Conservation (phyloP, 2,113 vertebrate species). For the Casuarius casuarius region DNA sequence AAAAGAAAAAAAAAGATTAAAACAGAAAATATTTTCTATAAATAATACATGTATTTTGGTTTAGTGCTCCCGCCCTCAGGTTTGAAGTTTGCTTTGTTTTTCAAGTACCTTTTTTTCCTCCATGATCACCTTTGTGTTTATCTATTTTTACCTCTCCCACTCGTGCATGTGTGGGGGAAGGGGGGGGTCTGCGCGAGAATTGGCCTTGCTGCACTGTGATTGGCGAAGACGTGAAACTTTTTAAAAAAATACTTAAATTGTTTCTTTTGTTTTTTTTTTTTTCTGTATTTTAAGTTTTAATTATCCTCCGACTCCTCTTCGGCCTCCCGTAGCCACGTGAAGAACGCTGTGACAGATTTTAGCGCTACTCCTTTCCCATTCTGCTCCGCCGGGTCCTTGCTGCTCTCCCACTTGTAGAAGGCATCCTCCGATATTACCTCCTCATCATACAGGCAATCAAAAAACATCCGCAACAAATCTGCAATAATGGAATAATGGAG, state of each 20-base stretch:
- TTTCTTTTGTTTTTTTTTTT: conserved; percentile 60
- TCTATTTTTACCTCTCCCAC: conserved; percentile 71
- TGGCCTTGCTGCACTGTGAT: conserved; percentile 87
- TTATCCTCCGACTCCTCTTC: conserved; percentile 99
- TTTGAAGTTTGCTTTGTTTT: conserved; percentile 71
- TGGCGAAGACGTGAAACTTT: conserved; percentile 83
- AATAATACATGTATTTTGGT: conserved; percentile 93
- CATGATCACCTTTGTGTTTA: conserved; percentile 79
- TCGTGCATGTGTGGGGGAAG: conserved; percentile 75
- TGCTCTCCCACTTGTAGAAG: conserved; percentile 97
- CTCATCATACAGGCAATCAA: conserved; percentile 97
- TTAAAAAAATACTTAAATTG: conserved; percentile 87
- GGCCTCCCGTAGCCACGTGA: conserved; percentile 97
- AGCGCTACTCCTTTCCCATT: conserved; percentile 93
- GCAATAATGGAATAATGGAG: neutral
- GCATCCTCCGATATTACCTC: conserved; percentile 98
- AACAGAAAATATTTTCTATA: conserved; percentile 99
- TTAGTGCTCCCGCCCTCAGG: conserved; percentile 88
- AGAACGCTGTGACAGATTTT: conserved; percentile 95
- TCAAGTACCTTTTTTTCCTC: conserved; percentile 87
- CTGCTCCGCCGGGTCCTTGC: conserved; percentile 96
- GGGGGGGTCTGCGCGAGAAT: conserved; percentile 80
- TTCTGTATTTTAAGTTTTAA: conserved; percentile 82
- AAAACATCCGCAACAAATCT: conserved; percentile 98
- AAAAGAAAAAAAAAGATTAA: conserved; percentile 90